Evolutionary conservation across 2,113 vertebrate genomes (phyloP).

Genomic region (Corythoichthys intestinalis): DNA sequence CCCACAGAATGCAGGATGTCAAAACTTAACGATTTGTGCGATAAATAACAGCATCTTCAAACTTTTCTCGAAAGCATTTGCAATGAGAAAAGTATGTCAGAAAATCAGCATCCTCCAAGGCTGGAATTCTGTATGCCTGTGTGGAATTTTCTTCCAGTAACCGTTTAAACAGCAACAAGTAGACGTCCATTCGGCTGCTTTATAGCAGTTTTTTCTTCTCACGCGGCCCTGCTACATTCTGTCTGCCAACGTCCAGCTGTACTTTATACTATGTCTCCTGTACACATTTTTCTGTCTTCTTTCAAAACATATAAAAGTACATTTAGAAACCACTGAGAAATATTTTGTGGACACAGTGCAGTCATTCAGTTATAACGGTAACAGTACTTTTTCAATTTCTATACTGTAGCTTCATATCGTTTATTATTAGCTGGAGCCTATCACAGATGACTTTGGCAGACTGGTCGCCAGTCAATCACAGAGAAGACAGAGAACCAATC

Average conservation of each 20-base stretch:
- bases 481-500: not conserved
- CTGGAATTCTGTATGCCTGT: slow-evolving; percentile 53
- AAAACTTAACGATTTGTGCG: not conserved
- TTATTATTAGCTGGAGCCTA: not conserved
- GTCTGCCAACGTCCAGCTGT: not conserved
- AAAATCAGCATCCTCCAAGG: not conserved
- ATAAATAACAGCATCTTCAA: not conserved
- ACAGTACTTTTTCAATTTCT: not conserved
- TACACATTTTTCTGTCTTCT: not conserved
- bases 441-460: not conserved
- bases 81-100: not conserved
- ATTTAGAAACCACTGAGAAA: not conserved
- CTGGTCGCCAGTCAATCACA: not conserved
- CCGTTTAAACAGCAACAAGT: slow-evolving; percentile 25
- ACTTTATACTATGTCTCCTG: not conserved
- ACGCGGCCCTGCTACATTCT: slow-evolving; percentile 20
- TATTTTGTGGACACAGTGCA: not conserved
- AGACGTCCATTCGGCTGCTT: not conserved
- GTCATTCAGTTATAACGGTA: too few relatives aligned
- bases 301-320: not conserved
- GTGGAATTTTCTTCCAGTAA: slow-evolving; percentile 56
- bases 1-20: too few relatives aligned
- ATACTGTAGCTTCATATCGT: not conserved
- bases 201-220: slow-evolving; percentile 13
- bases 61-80: not conserved